Evolutionary conservation across 23 tunicate species (phyloP), one percentile per base, ranked within the genome.

Genomic region (Diplosoma virens): DNA sequence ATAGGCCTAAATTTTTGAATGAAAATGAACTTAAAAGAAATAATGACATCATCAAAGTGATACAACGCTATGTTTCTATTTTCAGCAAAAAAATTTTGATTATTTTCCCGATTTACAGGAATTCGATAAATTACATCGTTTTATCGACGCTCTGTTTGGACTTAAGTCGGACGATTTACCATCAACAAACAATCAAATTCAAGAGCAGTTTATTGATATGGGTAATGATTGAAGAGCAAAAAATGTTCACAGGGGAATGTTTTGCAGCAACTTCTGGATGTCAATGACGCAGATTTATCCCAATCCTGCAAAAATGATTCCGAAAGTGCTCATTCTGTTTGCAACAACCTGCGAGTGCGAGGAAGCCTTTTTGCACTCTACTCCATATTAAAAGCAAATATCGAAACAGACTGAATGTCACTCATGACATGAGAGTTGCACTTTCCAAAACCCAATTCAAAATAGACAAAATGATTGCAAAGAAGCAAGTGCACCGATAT

Each of bases 21-120:
- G 76, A 35, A 35, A 70, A 70, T 70, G 76, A 33, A 17, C 76
- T 70, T 70, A 54, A 70, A 32, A 32, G 33, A 4, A 69, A n/a
- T 45, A 55, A 70, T 17, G 76, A 0, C 36, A 34, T 2, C 0
- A n/a, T 33, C 76, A 55, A 14, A 24, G 76, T 70, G 25, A 70
- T 71, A 22, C 45, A 71, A 20, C 25, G n/a, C 66, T 67, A 71
- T 36, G 21, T 71, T 45, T 41, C 25, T 3, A 41, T 71, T 71
- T 71, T 25, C 18, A 67, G 41, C 25, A 71, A 71, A 35, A 71
- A 71, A 71, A 17, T 41, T 37, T 26, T 17, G 25, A 22, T 37
- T 71, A 71, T 41, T 71, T 71, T 71, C 77, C 67, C 9, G 25
- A 71, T 71, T 41, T 71, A 71, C 77, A 71, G 50, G 50, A 41